Evolutionary conservation across 2,888 invertebrate genomes (phyloP), one percentile per base, ranked within the genome.

Genomic region (Hermaeophaga mercurialis): DNA sequence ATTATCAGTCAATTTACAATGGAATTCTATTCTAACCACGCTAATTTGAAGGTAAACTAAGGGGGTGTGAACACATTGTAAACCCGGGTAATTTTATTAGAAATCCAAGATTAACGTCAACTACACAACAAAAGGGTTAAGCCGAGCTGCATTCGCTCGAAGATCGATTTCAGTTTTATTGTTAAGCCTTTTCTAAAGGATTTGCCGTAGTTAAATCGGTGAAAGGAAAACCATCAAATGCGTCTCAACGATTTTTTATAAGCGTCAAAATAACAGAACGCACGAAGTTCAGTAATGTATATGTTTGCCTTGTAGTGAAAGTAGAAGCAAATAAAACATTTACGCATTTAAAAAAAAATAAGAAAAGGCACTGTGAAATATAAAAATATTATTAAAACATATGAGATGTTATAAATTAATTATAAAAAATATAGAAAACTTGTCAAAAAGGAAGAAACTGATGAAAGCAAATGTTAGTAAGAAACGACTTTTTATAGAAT

Each of bases 41-140:
- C 56, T 59, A 63, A 61, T 65, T 65, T 59, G 53, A 58, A 63
- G 55, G 64, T 59, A 57, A 63, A 61, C 56, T 62, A 54, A 62
- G 62, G 65, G 65, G 66, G 63, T 63, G 65, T 59, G 62, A 61
- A 49, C 49, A 61, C 62, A 63, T 64, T 66, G 64, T 65, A 61
- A 60, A 52, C 19, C 19, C 55, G 49, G 56, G 58, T 60, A 57
- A 62, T 63, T 66, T 66, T 65, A 69, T 68, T 66, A 66, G 63
- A 64, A 65, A 66, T 65, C 64, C 57, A 56, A 64, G 67, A 66
- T 70, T 66, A 66, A 61, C 66, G 69, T 68, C 69, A 61, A 39
- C 14, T 48, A 24, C 14, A 19, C 14, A 54, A 63, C 56, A 66
- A 63, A 62, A 55, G 63, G 61, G 55, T 58, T 62, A 58, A 59